These are phyloP conservation scores for Rhabdornis inornatus DNA, from an alignment of 2,113 vertebrate species.

Conservation along the genomic window DNA sequence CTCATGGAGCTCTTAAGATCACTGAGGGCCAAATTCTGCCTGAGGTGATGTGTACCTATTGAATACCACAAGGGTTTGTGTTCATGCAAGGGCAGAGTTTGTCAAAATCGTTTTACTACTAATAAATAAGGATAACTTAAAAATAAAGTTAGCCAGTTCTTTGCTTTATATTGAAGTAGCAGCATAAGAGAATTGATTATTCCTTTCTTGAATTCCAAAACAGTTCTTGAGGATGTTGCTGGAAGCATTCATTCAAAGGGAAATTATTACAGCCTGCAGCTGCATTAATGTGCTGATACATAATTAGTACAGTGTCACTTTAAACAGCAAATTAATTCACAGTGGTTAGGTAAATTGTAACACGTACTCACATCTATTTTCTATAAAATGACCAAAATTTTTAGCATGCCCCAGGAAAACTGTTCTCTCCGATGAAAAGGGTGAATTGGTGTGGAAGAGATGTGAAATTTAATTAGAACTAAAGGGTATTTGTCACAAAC, in stretches of 20 bases:
- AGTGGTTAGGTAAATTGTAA: not conserved
- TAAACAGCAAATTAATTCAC: slow-evolving; percentile 42
- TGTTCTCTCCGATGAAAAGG: not conserved
- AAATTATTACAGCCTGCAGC: not conserved
- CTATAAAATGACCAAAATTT: not conserved
- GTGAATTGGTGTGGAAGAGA: slow-evolving; percentile 1
- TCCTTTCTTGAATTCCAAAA: slow-evolving; percentile 21
- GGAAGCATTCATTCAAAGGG: not conserved
- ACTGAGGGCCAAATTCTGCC: not conserved
- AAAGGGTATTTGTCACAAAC: not conserved
- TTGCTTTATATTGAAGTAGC: not conserved
- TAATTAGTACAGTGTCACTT: slow-evolving; percentile 32
- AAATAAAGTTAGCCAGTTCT: not conserved
- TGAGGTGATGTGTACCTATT: not conserved
- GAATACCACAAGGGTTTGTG: not conserved
- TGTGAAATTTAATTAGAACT: slow-evolving; percentile 31
- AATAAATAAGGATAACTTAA: slow-evolving; percentile 13
- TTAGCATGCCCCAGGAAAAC: not conserved
- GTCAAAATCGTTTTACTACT: not conserved
- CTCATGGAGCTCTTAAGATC: not conserved
- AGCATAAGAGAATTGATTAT: not conserved
- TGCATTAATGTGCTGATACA: slow-evolving; percentile 21
- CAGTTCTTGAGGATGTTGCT: not conserved
- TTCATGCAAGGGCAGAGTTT: not conserved
- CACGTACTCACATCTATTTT: not conserved